Evolutionary conservation across 2,797 vertebrate genomes (phyloP).

Genomic region (Macropus fuliginosus): DNA sequence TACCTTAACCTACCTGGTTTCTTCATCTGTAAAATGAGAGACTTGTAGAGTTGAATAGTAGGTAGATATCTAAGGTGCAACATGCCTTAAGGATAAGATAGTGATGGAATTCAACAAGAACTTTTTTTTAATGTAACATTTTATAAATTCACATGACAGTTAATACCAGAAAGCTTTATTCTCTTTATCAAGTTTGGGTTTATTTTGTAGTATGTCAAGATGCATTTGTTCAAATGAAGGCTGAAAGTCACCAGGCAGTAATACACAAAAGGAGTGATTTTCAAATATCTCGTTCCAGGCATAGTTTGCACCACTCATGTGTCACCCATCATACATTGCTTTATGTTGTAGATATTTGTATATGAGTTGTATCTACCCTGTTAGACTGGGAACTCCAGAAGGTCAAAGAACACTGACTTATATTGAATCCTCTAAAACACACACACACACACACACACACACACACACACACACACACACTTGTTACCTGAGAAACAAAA

Average conservation of each 20-base stretch:
- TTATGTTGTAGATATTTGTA: background rate
- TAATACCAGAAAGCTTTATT: background rate
- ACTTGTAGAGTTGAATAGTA: background rate
- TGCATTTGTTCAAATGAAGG: background rate
- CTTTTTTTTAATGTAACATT: background rate
- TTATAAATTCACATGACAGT: background rate
- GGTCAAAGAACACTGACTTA: background rate
- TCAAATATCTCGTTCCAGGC: background rate
- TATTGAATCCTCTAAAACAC: background rate
- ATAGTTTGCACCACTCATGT: background rate
- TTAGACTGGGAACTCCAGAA: background rate
- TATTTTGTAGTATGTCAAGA: background rate
- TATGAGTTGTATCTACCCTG: background rate
- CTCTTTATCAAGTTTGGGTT: background rate
- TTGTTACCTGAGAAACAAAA: background rate
- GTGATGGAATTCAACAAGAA: background rate
- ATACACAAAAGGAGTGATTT: background rate
- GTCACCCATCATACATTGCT: background rate
- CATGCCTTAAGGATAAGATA: background rate
- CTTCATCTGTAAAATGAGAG: background rate
- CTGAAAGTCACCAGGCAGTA: background rate
- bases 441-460: background rate
- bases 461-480: background rate
- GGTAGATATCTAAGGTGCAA: background rate
- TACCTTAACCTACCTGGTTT: background rate